Base-by-base conservation (phyloP, 2,888 invertebrate genomes). In the Theristus sp. region DNA sequence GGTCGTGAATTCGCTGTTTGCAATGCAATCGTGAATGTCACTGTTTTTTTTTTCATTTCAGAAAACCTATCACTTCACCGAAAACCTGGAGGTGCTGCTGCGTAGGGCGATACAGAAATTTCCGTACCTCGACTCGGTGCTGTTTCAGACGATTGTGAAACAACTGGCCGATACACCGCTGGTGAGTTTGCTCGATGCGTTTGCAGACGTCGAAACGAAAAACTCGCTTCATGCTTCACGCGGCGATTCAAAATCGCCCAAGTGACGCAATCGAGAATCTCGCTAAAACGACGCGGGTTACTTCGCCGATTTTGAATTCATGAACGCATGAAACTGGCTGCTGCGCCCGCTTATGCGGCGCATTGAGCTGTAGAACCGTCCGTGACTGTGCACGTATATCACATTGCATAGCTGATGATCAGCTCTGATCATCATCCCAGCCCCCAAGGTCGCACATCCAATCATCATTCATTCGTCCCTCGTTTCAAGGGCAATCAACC, bases 71-170 rank as follows among this genome's bases (percentile, higher is more conserved):
- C 38, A 38, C 38, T 77, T 20, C 78, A 82, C 65, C 81, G 78
- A 69, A 59, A 67, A 69, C 62, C 77, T 82, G 65, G 84, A 84
- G 66, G 74, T 78, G 25, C 84, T 93, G 70, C 77, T 98, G 3
- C 83, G 88, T 60, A 88, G 89, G 72, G 83, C 85, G 57, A 83
- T 94, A 0, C 81, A 88, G 64, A 86, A 88, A 71, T 98, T 93
- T 74, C 89, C 90, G 0, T 89, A 83, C 70, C 81, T 86, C 71
- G 90, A 94, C 71, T 86, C 88, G 67, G 84, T 87, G 17, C 83
- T 94, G 31, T 88, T 90, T 74, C 83, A 86, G 64, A 89, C 90
- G 74, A 65, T 79, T 57, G 73, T 74, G 20, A 63, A 65, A 28
- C 65, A 62, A 31, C 61, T 74, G 46, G 61, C 68, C 38, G 29